Conservation (phyloP, 1,140 invertebrate species). For the Trissolcus basalis region DNA sequence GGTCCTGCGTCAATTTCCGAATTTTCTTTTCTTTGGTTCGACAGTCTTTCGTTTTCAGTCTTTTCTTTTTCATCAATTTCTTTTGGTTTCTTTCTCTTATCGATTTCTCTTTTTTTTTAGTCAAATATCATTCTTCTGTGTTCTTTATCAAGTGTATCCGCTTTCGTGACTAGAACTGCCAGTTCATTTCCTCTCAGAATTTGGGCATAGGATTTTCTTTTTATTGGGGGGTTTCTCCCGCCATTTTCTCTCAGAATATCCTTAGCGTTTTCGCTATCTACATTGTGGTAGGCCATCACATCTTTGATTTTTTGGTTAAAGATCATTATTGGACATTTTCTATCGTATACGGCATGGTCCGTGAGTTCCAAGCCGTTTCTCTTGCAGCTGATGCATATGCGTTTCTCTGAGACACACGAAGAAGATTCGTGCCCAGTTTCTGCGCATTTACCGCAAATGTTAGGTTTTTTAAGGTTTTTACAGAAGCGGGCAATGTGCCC, state of each 20-base stretch:
- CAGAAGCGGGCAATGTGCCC: constrained; percentile 6
- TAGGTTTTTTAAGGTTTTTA: not conserved
- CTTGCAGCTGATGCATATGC: not conserved
- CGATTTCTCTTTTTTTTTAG: too few relatives aligned
- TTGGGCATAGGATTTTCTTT: not conserved
- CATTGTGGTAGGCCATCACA: constrained; percentile 6
- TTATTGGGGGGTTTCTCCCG: not conserved
- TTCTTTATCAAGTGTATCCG: not conserved
- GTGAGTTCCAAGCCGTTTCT: not conserved
- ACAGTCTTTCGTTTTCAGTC: too few relatives aligned
- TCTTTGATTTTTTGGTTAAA: not conserved
- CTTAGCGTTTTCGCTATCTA: not conserved
- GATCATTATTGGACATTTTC: not conserved
- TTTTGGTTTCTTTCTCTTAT: too few relatives aligned
- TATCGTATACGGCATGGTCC: not conserved
- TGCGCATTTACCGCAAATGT: constrained; percentile 10
- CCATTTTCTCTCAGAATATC: not conserved
- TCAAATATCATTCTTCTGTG: not conserved
- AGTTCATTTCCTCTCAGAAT: not conserved
- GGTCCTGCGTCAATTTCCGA: too few relatives aligned
- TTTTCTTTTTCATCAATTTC: too few relatives aligned
- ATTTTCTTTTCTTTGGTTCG: too few relatives aligned
- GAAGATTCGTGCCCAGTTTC: not conserved
- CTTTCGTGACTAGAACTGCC: not conserved
- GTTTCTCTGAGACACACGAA: not conserved